phyloP scores from a whole-genome alignment of 2,888 invertebrate genomes.

The Alloplasta piceator region DNA sequence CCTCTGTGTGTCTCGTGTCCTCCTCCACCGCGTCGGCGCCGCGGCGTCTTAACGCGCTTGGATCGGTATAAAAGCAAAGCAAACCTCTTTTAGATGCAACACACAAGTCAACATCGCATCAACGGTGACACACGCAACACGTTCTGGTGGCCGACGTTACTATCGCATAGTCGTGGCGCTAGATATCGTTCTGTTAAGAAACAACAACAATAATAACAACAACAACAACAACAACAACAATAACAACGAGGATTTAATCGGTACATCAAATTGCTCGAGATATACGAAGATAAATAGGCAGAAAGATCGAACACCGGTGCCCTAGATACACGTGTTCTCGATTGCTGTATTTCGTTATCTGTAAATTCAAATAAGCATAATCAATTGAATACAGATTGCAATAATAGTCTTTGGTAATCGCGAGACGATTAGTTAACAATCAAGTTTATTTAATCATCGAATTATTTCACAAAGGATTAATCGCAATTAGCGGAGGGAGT shows the following conservation, averaged over 20 bases:
- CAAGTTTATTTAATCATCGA: constrained; percentile 19
- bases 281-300: neutral
- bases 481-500: constrained; percentile 30
- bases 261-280: constrained; percentile 42
- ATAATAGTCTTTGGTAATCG: neutral
- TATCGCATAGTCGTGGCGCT: constrained; percentile 7
- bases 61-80: constrained; percentile 83
- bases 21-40: constrained; percentile 59
- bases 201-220: constrained; percentile 41
- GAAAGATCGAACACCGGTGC: constrained; percentile 2
- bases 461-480: constrained; percentile 50
- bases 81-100: constrained; percentile 82
- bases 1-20: constrained; percentile 63
- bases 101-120: constrained; percentile 80
- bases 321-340: constrained; percentile 4
- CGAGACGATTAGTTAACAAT: constrained; percentile 7
- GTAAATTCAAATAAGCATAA: constrained; percentile 7
- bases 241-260: constrained; percentile 51
- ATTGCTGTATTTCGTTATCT: constrained; percentile 17
- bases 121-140: constrained; percentile 65
- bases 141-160: no score
- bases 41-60: constrained; percentile 55
- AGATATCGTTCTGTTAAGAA: neutral
- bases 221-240: constrained; percentile 41
- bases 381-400: neutral